A percentile compares a stretch with the other conserved stretches of the same genome.
phyloP scores from a whole-genome alignment of 2,888 invertebrate species.

The Phaonia tiefii region DNA sequence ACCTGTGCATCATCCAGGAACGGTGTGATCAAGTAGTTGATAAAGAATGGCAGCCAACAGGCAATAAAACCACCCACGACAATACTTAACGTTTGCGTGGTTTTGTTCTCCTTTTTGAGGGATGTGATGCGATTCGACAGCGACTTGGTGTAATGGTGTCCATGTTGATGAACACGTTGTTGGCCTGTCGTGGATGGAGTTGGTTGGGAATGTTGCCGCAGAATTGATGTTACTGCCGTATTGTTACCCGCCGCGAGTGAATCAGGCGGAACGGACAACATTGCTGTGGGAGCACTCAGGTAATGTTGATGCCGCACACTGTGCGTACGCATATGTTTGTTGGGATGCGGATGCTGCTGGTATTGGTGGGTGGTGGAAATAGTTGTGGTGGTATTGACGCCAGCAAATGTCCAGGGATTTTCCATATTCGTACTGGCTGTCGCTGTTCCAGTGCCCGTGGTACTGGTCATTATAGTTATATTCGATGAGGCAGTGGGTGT shows the following conservation, averaged over 20 bases:
- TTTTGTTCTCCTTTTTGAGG: slow-evolving; percentile 90
- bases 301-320: slow-evolving; percentile 71
- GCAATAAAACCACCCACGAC: slow-evolving; percentile 94
- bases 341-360: slow-evolving; percentile 70
- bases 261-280: slow-evolving; percentile 37
- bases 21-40: slow-evolving; percentile 90
- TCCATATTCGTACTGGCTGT: slow-evolving; percentile 49
- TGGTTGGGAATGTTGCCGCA: slow-evolving; percentile 51
- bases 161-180: slow-evolving; percentile 67
- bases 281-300: slow-evolving; percentile 38
- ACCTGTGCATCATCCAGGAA: slow-evolving; percentile 86
- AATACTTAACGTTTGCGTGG: slow-evolving; percentile 91
- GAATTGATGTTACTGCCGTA: slow-evolving; percentile 57
- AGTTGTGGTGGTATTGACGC: slow-evolving; percentile 17
- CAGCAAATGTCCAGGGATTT: slow-evolving; percentile 60
- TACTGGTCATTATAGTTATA: slow-evolving; percentile 72
- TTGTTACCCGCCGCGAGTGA: slow-evolving; percentile 16
- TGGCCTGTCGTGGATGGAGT: slow-evolving; percentile 12
- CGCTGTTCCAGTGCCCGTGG: slow-evolving; percentile 42
- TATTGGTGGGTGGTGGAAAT: slow-evolving; percentile 63
- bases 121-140: slow-evolving; percentile 84
- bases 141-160: slow-evolving; percentile 75
- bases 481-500: slow-evolving; percentile 75
- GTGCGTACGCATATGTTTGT: slow-evolving; percentile 65
- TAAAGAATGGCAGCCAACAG: slow-evolving; percentile 94